These are phyloP conservation scores for Corythaixoides concolor DNA, from an alignment of 2,113 vertebrate genomes.

Conservation along the genomic window DNA sequence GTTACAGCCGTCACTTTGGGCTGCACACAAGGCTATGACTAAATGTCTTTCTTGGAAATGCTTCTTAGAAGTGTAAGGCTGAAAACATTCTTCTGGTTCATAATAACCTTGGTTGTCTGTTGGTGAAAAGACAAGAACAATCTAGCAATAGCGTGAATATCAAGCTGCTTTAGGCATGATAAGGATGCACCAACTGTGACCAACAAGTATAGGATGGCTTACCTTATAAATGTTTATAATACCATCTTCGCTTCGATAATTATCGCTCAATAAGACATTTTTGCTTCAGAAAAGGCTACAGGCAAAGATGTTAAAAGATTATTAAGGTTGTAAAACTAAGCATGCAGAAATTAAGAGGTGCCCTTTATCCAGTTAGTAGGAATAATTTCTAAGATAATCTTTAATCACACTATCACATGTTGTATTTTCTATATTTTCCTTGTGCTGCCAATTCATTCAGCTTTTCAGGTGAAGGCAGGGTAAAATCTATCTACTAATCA, in stretches of 20 bases:
- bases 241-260: not conserved
- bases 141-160: not conserved
- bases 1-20: slow-evolving; percentile 15
- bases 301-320: not conserved
- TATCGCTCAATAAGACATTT: not conserved
- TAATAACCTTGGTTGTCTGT: not conserved
- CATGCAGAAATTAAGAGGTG: not conserved
- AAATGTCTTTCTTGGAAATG: slow-evolving; percentile 59
- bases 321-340: not conserved
- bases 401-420: not conserved
- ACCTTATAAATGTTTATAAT: not conserved
- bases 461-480: not conserved
- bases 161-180: not conserved
- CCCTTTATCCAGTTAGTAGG: not conserved
- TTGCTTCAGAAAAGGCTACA: not conserved
- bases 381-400: not conserved
- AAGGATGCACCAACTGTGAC: not conserved
- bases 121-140: not conserved
- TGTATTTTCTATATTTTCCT: not conserved
- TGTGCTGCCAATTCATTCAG: not conserved
- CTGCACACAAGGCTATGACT: slow-evolving; percentile 33
- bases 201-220: not conserved
- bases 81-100: not conserved
- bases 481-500: not conserved
- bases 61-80: slow-evolving; percentile 20